A percentile compares a stretch with the other conserved stretches of the same genome.
These are phyloP conservation scores for Agrenia bidenticulata DNA, from an alignment of 2,888 invertebrate species.

Conservation along the genomic window DNA sequence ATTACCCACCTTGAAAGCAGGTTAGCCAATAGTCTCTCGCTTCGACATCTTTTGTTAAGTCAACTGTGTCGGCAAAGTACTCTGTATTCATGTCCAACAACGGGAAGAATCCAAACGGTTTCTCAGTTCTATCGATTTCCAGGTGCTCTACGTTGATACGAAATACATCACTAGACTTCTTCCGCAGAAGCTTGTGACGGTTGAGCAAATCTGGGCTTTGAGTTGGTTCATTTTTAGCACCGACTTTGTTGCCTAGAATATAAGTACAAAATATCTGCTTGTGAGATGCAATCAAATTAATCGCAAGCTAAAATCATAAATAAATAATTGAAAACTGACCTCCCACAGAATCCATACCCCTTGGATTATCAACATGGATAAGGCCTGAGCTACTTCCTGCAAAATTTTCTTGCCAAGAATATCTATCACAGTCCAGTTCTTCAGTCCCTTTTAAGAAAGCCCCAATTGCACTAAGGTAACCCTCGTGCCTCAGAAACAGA, in stretches of 20 bases:
- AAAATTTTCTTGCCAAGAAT: conserved; percentile 70
- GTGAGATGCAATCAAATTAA: background rate
- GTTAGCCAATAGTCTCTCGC: conserved; percentile 89
- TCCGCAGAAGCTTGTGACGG: conserved; percentile 17
- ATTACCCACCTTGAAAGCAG: conserved; percentile 69
- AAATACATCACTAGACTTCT: conserved; percentile 29
- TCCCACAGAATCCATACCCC: background rate
- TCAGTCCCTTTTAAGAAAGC: conserved; percentile 68
- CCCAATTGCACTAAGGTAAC: conserved; percentile 70
- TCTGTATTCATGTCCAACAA: conserved; percentile 73
- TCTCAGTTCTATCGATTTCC: conserved; percentile 63
- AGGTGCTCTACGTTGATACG: conserved; percentile 59
- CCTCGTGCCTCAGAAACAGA: conserved; percentile 69
- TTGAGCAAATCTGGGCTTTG: background rate
- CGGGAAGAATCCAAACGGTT: conserved; percentile 67
- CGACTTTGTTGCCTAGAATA: background rate
- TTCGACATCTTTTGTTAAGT: conserved; percentile 78
- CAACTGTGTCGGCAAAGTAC: conserved; percentile 90
- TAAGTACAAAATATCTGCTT: background rate
- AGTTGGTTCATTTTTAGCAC: background rate
- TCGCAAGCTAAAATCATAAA: background rate
- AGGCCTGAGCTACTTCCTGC: conserved; percentile 58
- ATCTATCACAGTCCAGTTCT: conserved; percentile 59
- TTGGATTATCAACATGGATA: conserved; percentile 20
- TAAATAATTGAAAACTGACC: background rate